Conservation (phyloP, 1,140 invertebrate genomes). For the Patella vulgata region DNA sequence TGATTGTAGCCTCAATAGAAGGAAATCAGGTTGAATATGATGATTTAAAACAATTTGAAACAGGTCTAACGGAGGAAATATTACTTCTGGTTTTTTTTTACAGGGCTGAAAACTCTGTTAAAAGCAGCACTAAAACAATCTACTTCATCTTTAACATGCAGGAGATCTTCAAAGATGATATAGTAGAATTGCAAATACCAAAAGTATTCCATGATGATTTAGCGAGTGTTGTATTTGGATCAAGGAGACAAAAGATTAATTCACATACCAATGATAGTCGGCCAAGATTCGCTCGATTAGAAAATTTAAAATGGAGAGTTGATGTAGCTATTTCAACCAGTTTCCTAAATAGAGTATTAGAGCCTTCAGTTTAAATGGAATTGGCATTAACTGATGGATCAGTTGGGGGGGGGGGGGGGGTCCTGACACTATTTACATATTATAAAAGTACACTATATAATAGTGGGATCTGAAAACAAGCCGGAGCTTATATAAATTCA, state of each 20-base stretch:
- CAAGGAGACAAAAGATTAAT: constrained; percentile 49
- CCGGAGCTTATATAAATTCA: no score
- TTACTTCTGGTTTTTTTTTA: constrained; percentile 10
- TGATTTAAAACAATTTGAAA: constrained; percentile 42
- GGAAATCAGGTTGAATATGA: constrained; percentile 43
- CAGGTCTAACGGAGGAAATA: constrained; percentile 31
- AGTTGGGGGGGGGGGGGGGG: no score
- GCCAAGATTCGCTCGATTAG: constrained; percentile 53
- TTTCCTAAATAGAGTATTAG: constrained; percentile 60
- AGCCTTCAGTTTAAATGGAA: constrained; percentile 58
- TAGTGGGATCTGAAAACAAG: no score
- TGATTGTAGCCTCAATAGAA: constrained; percentile 48
- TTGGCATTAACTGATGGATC: no score
- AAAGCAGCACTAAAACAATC: constrained; percentile 7
- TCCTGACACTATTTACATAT: no score
- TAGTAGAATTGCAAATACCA: constrained; percentile 54
- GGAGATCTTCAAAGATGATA: no score
- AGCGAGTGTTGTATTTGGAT: constrained; percentile 58
- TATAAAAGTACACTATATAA: no score
- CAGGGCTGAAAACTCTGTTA: constrained; percentile 10
- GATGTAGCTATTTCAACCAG: constrained; percentile 64
- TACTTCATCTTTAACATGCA: constrained; percentile 18
- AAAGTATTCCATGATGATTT: constrained; percentile 56
- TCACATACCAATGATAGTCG: constrained; percentile 35
- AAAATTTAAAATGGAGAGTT: constrained; percentile 58